phyloP scores from a whole-genome alignment of 2,888 invertebrate genomes.

The Rotaria sp. region DNA sequence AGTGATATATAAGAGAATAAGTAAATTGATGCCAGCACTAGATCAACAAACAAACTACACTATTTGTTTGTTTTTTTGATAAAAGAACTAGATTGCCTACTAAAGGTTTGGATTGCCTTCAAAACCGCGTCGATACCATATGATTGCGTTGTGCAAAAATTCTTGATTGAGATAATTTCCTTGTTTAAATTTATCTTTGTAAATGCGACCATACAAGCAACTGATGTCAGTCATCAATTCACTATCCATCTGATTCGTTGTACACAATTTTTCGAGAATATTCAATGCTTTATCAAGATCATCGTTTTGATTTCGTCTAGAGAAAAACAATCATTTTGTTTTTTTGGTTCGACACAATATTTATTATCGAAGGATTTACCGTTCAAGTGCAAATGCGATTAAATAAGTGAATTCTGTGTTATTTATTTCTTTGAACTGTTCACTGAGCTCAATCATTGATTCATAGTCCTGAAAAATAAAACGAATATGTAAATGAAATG shows the following conservation, averaged over 20 bases:
- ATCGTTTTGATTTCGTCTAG: conserved; percentile 79
- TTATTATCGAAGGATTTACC: conserved; percentile 56
- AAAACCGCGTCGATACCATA: conserved; percentile 72
- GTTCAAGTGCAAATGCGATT: conserved; percentile 92
- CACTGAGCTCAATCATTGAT: conserved; percentile 81
- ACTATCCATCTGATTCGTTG: conserved; percentile 69
- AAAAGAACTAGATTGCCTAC: too few relatives aligned
- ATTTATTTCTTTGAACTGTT: conserved; percentile 54
- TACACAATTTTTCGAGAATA: conserved; percentile 69
- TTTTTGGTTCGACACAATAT: background rate
- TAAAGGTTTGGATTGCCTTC: background rate
- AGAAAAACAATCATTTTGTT: background rate
- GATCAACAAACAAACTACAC: background rate
- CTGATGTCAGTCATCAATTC: conserved; percentile 70
- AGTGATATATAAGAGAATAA: conserved; percentile 86
- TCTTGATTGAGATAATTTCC: conserved; percentile 80
- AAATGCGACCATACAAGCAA: too few relatives aligned
- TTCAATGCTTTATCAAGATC: conserved; percentile 85
- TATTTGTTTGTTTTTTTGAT: background rate
- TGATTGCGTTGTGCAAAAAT: conserved; percentile 81
- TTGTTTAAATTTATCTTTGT: conserved; percentile 75
- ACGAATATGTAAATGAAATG: background rate
- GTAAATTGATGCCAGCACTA: conserved; percentile 86
- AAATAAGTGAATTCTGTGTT: conserved; percentile 84
- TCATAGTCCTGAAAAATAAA: conserved; percentile 70